These are phyloP conservation scores for Semicossyphus pulcher DNA, from an alignment of 2,113 vertebrate genomes.

Conservation along the genomic window DNA sequence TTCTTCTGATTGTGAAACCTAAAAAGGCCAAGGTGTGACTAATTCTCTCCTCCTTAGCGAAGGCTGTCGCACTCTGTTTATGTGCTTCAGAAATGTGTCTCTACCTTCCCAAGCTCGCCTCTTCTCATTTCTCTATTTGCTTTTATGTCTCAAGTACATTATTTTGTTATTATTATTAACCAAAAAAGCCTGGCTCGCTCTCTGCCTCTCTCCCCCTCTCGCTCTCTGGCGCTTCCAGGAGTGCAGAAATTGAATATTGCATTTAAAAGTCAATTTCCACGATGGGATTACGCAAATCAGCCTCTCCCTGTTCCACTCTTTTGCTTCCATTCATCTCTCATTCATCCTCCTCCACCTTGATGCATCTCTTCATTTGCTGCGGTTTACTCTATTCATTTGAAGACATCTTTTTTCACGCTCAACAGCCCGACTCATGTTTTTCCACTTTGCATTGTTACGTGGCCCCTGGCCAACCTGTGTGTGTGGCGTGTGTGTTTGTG, in stretches of 20 bases:
- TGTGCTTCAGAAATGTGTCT: constrained; percentile 69
- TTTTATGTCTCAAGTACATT: constrained; percentile 85
- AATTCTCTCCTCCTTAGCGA: constrained; percentile 75
- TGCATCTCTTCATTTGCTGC: constrained; percentile 84
- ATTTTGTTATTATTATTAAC: constrained; percentile 86
- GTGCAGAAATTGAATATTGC: constrained; percentile 84
- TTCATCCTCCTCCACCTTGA: constrained; percentile 78
- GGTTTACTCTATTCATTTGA: constrained; percentile 86
- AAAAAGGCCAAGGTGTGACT: constrained; percentile 70
- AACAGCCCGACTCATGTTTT: constrained; percentile 75
- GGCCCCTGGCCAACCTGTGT: constrained; percentile 53
- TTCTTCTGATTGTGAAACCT: constrained; percentile 64
- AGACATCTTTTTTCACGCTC: constrained; percentile 78
- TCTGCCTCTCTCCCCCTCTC: constrained; percentile 39
- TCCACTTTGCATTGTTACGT: constrained; percentile 81
- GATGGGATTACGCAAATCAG: constrained; percentile 86
- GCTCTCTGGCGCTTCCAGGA: constrained; percentile 64
- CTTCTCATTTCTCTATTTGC: constrained; percentile 81
- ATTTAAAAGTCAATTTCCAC: constrained; percentile 86
- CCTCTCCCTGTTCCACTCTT: constrained; percentile 64
- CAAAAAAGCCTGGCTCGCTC: constrained; percentile 63
- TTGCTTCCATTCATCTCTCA: constrained; percentile 73
- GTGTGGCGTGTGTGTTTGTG: constrained; percentile 14
- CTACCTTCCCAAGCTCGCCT: constrained; percentile 55
- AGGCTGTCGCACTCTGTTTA: constrained; percentile 78